A percentile compares a stretch with the other conserved stretches of the same genome.
These are phyloP conservation scores for Leptobrachium leishanense DNA, from an alignment of 2,113 vertebrate genomes.

Conservation along the genomic window DNA sequence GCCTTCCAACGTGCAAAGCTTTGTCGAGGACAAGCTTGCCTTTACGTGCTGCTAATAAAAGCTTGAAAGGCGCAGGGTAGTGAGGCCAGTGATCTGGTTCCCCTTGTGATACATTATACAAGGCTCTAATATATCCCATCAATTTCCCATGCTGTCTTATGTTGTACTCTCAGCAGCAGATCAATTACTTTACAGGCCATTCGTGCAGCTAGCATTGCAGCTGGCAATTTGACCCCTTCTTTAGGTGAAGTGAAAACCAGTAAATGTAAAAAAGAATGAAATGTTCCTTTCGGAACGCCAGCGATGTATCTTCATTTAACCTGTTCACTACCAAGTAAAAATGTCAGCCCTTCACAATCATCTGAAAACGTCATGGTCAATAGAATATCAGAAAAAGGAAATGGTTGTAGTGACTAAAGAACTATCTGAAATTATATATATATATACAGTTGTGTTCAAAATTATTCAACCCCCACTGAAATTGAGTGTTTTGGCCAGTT, in stretches of 20 bases:
- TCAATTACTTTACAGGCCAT: constrained; percentile 27
- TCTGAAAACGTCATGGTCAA: no score
- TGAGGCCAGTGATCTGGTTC: not conserved
- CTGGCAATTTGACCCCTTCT: constrained; percentile 14
- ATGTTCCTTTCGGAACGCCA: not conserved
- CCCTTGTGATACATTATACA: constrained; percentile 19
- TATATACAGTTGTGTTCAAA: no score
- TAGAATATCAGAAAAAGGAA: no score
- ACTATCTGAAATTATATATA: no score
- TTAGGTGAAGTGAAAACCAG: constrained; percentile 17
- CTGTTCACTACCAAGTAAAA: not conserved
- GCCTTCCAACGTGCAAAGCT: not conserved
- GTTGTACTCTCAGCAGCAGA: constrained; percentile 17
- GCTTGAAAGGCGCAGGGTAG: not conserved
- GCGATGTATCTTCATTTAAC: not conserved
- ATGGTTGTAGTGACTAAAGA: no score
- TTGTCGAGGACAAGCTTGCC: not conserved
- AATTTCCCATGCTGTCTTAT: constrained; percentile 11
- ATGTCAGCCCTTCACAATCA: not conserved
- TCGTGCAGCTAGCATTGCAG: not conserved
- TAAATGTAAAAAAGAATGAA: not conserved
- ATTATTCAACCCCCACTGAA: no score
- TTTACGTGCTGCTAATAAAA: not conserved
- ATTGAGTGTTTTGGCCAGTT: no score
- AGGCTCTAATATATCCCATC: not conserved